These are phyloP conservation scores for Baccha elongata DNA, from an alignment of 2,888 invertebrate species.

Conservation along the genomic window DNA sequence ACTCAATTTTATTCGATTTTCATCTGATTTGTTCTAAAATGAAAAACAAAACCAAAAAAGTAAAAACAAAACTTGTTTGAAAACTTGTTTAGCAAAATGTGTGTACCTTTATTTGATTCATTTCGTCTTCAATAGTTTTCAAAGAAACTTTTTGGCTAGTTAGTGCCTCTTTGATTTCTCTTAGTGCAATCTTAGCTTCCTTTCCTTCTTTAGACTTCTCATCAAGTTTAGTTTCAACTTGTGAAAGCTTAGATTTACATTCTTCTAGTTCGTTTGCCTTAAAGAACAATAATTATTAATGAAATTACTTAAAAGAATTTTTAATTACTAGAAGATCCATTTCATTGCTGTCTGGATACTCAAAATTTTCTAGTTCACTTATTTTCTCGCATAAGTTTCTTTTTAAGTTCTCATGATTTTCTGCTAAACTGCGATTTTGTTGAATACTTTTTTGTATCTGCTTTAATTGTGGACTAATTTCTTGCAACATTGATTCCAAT, in stretches of 20 bases:
- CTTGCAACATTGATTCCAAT: slow-evolving; percentile 66
- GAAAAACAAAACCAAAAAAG: slow-evolving; percentile 2
- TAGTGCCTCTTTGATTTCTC: slow-evolving; percentile 59
- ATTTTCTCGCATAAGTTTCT: slow-evolving; percentile 75
- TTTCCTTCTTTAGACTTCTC: slow-evolving; percentile 78
- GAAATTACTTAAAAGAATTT: not conserved
- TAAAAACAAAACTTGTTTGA: not conserved
- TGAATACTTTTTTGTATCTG: slow-evolving; percentile 64
- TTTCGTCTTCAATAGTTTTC: slow-evolving; percentile 80
- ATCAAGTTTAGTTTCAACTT: slow-evolving; percentile 79
- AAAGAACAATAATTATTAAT: slow-evolving; percentile 8
- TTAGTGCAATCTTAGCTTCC: slow-evolving; percentile 64
- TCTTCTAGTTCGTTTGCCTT: slow-evolving; percentile 81
- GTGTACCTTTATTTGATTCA: slow-evolving; percentile 73
- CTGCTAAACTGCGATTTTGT: slow-evolving; percentile 73
- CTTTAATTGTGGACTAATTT: slow-evolving; percentile 71
- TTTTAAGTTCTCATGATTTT: slow-evolving; percentile 73
- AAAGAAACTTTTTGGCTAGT: slow-evolving; percentile 78
- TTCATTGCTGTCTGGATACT: slow-evolving; percentile 79
- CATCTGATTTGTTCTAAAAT: slow-evolving; percentile 72
- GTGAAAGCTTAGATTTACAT: slow-evolving; percentile 79
- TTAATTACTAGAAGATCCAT: slow-evolving; percentile 78
- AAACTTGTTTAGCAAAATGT: not conserved
- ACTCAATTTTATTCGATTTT: slow-evolving; percentile 75
- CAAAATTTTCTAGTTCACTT: slow-evolving; percentile 78